These are phyloP conservation scores for Nineta flava DNA, from an alignment of 2,888 invertebrate genomes.

Conservation along the genomic window DNA sequence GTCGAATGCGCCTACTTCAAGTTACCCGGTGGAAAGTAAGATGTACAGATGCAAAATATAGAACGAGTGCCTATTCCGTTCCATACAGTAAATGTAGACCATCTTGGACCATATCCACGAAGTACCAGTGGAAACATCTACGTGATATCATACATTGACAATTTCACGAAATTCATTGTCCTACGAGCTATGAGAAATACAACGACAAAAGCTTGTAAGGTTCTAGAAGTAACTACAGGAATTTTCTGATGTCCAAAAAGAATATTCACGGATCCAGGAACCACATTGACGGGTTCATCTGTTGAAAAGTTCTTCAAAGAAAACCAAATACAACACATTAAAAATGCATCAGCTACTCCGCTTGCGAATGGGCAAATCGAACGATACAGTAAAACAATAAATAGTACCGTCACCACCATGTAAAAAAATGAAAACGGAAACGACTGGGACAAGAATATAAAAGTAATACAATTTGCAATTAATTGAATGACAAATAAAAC, in stretches of 20 bases:
- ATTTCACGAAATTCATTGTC: neutral
- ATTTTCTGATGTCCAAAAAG: neutral
- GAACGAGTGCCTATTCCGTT: neutral
- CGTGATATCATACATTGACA: neutral
- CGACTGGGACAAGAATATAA: neutral
- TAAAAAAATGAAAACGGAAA: neutral
- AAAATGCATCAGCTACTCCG: conserved; percentile 1
- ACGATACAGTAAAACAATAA: neutral
- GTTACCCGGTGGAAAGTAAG: neutral
- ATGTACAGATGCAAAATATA: neutral
- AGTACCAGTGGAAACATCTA: neutral
- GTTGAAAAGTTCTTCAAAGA: neutral
- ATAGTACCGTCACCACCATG: neutral
- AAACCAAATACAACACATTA: neutral
- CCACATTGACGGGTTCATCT: neutral
- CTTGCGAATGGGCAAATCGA: conserved; percentile 1
- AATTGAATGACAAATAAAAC: neutral
- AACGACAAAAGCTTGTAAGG: neutral
- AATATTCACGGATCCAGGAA: neutral
- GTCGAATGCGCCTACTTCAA: neutral
- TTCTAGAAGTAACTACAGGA: no score
- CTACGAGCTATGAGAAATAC: neutral
- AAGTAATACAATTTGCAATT: neutral
- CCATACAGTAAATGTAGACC: neutral
- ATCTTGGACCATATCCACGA: neutral